A percentile compares a stretch with the other conserved stretches of the same genome.
phyloP scores from a whole-genome alignment of 2,888 invertebrate species.

The Drosophila mimica region DNA sequence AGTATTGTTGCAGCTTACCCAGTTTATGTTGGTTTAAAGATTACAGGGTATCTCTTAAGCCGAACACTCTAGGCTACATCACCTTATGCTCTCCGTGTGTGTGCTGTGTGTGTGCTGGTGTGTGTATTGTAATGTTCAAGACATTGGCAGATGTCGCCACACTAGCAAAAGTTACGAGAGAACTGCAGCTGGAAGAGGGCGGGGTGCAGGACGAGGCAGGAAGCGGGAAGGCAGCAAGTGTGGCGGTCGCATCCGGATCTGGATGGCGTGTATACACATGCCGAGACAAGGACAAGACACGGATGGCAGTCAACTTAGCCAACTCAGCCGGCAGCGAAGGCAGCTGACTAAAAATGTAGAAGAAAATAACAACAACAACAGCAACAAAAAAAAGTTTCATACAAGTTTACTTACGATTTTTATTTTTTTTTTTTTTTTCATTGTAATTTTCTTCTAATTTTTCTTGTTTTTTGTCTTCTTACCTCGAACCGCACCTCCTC shows the following conservation, averaged over 20 bases:
- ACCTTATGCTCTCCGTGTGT: not conserved
- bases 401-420: conserved; percentile 58
- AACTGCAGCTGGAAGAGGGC: conserved; percentile 14
- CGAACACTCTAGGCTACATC: not conserved
- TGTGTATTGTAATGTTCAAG: conserved; percentile 76
- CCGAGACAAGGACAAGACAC: conserved; percentile 74
- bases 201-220: not conserved
- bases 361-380: conserved; percentile 21
- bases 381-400: conserved; percentile 54
- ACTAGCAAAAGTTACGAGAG: conserved; percentile 70
- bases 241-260: conserved; percentile 43
- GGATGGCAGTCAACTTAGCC: conserved; percentile 56
- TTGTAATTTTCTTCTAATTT: conserved; percentile 51
- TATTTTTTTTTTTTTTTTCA: conserved; percentile 23
- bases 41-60: not conserved
- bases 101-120: conserved; percentile 14
- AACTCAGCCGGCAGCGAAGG: conserved; percentile 34
- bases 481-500: conserved; percentile 8
- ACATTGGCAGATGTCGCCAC: conserved; percentile 79
- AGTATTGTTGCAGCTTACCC: not conserved
- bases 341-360: conserved; percentile 47
- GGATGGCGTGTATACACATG: conserved; percentile 63
- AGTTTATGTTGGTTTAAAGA: not conserved
- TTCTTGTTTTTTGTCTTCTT: conserved; percentile 34
- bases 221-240: not conserved